Percentiles rank a stretch among this genome's conserved stretches.
phyloP scores from a whole-genome alignment of 35 echinoderm and acorn worm genomes.

The Heliocidaris erythrogramma region DNA sequence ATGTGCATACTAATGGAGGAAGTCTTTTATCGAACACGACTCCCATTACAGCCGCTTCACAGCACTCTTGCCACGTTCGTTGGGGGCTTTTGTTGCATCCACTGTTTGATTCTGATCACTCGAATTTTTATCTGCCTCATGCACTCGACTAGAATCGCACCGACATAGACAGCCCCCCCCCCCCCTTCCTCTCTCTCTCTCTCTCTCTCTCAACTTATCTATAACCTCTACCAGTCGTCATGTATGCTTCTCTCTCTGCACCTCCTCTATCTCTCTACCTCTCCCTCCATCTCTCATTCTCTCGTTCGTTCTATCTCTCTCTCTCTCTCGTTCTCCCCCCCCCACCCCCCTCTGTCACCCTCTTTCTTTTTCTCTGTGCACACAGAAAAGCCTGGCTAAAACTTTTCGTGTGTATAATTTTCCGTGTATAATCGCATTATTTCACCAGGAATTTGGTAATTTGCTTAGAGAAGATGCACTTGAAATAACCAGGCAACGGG shows the following conservation, averaged over 20 bases:
- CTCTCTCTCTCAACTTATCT: neutral
- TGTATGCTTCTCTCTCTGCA: neutral
- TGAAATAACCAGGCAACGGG: too few species aligned
- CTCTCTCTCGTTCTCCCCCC: too few species aligned
- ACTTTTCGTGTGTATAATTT: too few species aligned
- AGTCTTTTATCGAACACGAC: neutral
- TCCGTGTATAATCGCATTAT: too few species aligned
- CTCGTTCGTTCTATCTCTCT: too few species aligned
- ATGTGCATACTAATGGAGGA: neutral
- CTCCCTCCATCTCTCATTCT: too few species aligned
- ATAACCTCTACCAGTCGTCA: neutral
- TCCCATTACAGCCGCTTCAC: neutral
- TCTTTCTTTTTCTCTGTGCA: too few species aligned
- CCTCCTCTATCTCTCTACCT: neutral
- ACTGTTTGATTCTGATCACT: neutral
- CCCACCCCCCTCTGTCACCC: too few species aligned
- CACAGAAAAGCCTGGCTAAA: too few species aligned
- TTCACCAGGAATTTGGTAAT: too few species aligned
- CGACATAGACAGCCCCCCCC: too few species aligned
- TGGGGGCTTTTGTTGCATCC: neutral
- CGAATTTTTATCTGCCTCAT: neutral
- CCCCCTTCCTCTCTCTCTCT: neutral
- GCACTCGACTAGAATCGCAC: neutral
- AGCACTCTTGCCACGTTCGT: neutral
- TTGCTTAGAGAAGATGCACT: too few species aligned